Conservation (phyloP, 2,888 invertebrate species). For the Dyspetes luteomarginatus region DNA sequence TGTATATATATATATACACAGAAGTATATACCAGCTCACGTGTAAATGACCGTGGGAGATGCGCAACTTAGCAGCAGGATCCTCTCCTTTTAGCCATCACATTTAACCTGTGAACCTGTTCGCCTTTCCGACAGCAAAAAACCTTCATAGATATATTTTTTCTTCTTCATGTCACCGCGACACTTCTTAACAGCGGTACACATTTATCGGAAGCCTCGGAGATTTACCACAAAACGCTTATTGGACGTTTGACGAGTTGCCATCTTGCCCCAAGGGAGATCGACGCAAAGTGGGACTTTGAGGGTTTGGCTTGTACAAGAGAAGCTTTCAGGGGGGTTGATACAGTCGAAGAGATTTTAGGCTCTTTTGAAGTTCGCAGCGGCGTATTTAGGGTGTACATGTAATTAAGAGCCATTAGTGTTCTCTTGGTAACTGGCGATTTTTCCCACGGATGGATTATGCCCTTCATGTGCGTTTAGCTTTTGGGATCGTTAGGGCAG, state of each 20-base stretch:
- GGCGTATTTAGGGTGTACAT: slow-evolving; percentile 9
- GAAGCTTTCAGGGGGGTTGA: slow-evolving; percentile 31
- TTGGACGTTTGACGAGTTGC: slow-evolving; percentile 34
- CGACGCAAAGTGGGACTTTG: slow-evolving; percentile 16
- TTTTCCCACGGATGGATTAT: not conserved
- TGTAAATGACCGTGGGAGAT: slow-evolving; percentile 47
- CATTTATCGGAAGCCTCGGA: not conserved
- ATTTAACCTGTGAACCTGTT: slow-evolving; percentile 49
- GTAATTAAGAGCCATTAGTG: slow-evolving; percentile 20
- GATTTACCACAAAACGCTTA: slow-evolving; percentile 42
- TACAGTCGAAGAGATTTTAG: slow-evolving; percentile 18
- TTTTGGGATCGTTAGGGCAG: too few species aligned
- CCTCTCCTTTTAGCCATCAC: slow-evolving; percentile 9
- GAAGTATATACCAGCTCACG: not conserved
- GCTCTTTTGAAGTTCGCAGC: slow-evolving; percentile 18
- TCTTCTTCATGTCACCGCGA: slow-evolving; percentile 13
- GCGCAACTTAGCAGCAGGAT: slow-evolving; percentile 4
- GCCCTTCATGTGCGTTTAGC: not conserved
- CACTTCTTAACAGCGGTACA: slow-evolving; percentile 22
- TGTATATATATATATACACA: too few species aligned
- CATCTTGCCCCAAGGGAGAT: slow-evolving; percentile 3
- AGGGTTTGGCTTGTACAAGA: slow-evolving; percentile 10
- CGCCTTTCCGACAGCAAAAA: slow-evolving; percentile 11
- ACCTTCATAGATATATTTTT: slow-evolving; percentile 9
- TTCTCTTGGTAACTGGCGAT: not conserved